Percentiles rank a stretch among this genome's conserved stretches.
Evolutionary conservation across 2,888 invertebrate species (phyloP).

Genomic region (Tetranychus piercei): DNA sequence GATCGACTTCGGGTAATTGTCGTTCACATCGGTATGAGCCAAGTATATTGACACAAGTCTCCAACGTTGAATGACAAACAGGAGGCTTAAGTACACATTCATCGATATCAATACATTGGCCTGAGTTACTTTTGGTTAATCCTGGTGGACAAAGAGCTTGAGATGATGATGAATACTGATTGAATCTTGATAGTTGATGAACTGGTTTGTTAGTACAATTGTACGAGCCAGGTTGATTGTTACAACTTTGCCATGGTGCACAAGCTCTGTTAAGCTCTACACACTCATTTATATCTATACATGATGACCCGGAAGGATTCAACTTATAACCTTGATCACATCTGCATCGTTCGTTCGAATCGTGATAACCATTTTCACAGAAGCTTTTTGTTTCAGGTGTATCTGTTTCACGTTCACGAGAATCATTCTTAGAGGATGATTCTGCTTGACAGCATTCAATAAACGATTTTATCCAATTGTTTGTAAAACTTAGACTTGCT

Average conservation of each 20-base stretch:
- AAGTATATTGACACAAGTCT: conserved; percentile 29
- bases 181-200: not conserved
- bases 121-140: not conserved
- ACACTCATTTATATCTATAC: conserved; percentile 24
- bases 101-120: conserved; percentile 43
- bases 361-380: not conserved
- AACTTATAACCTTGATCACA: not conserved
- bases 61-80: conserved; percentile 30
- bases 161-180: not conserved
- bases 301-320: not conserved
- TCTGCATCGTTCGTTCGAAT: not conserved
- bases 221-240: not conserved
- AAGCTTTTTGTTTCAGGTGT: not conserved
- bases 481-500: conserved; percentile 23
- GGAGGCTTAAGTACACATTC: conserved; percentile 44
- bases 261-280: conserved; percentile 8
- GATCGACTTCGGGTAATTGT: conserved; percentile 3
- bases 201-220: not conserved
- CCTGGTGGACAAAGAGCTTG: not conserved
- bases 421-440: not conserved
- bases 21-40: conserved; percentile 29
- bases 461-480: not conserved
- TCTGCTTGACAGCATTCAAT: not conserved
- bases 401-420: not conserved
- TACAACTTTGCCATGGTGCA: not conserved